Percentiles rank a stretch among this genome's conserved stretches.
Evolutionary conservation across 2,888 invertebrate genomes (phyloP).

Genomic region (Tiphia femorata): DNA sequence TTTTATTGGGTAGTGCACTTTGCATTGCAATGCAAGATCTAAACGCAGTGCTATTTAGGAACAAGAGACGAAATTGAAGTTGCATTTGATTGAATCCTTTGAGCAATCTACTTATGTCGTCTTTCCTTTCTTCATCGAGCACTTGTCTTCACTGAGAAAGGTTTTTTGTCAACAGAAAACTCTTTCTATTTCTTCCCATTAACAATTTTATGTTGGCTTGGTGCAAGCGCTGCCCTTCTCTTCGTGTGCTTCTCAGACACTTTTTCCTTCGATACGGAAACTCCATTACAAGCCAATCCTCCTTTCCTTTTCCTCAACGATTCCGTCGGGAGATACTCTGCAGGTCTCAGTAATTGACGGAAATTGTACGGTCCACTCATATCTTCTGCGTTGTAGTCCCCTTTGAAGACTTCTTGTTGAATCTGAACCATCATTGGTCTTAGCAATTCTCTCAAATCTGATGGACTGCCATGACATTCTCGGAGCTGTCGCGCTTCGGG

Average conservation of each 20-base stretch:
- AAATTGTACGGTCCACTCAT: slow-evolving; percentile 79
- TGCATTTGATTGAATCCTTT: too few species aligned
- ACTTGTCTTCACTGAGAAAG: background rate
- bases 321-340: slow-evolving; percentile 77
- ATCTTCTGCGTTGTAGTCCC: slow-evolving; percentile 71
- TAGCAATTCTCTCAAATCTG: slow-evolving; percentile 52
- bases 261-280: slow-evolving; percentile 43
- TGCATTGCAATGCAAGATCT: too few species aligned
- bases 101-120: too few species aligned
- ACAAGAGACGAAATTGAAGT: too few species aligned
- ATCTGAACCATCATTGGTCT: slow-evolving; percentile 50
- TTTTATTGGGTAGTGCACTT: too few species aligned
- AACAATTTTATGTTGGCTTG: slow-evolving; percentile 47
- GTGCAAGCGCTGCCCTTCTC: slow-evolving; percentile 59
- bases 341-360: slow-evolving; percentile 76
- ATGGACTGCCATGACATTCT: slow-evolving; percentile 40
- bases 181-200: slow-evolving; percentile 33
- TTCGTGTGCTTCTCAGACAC: slow-evolving; percentile 58
- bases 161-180: background rate
- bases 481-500: too few species aligned
- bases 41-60: too few species aligned
- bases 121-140: too few species aligned
- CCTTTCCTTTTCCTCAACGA: slow-evolving; percentile 77
- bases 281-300: slow-evolving; percentile 52
- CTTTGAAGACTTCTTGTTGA: slow-evolving; percentile 42